phyloP scores from a whole-genome alignment of 2,888 invertebrate species.

The Drosophila anomalata region DNA sequence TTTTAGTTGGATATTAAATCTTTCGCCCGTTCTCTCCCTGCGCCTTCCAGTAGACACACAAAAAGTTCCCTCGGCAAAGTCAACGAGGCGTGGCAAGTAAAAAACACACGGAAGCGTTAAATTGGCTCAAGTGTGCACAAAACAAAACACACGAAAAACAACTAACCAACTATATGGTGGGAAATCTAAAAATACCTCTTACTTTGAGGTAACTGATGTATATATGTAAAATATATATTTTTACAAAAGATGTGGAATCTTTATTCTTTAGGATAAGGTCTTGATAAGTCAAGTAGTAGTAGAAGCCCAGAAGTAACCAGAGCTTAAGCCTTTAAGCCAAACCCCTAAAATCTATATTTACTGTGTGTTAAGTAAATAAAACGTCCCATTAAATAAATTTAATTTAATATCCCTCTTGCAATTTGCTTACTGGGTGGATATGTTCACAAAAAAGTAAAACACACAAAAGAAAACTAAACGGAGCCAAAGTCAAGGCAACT shows the following conservation, averaged over 20 bases:
- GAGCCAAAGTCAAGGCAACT: slow-evolving; percentile 20
- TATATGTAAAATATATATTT: too few relatives aligned
- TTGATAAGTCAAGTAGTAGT: too few relatives aligned
- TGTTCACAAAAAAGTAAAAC: slow-evolving; percentile 3
- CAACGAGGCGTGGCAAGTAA: slow-evolving; percentile 52
- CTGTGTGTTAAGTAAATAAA: neutral
- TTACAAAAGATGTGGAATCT: too few relatives aligned
- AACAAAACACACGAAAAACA: slow-evolving; percentile 25
- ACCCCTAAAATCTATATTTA: neutral
- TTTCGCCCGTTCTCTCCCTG: neutral
- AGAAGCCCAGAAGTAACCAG: too few relatives aligned
- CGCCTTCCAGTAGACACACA: neutral
- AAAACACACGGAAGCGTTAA: slow-evolving; percentile 67
- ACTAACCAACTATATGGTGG: slow-evolving; percentile 15
- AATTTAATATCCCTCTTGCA: neutral
- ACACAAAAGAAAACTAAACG: slow-evolving; percentile 19
- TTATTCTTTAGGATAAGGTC: too few relatives aligned
- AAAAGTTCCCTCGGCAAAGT: slow-evolving; percentile 17
- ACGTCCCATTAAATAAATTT: neutral
- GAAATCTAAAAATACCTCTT: neutral
- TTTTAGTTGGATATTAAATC: slow-evolving; percentile 33
- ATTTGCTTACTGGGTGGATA: neutral
- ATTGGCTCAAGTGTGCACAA: slow-evolving; percentile 60
- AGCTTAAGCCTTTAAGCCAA: neutral
- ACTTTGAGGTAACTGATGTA: neutral